Evolutionary conservation across 2,888 invertebrate species (phyloP).

Genomic region (Miltochrista miniata): DNA sequence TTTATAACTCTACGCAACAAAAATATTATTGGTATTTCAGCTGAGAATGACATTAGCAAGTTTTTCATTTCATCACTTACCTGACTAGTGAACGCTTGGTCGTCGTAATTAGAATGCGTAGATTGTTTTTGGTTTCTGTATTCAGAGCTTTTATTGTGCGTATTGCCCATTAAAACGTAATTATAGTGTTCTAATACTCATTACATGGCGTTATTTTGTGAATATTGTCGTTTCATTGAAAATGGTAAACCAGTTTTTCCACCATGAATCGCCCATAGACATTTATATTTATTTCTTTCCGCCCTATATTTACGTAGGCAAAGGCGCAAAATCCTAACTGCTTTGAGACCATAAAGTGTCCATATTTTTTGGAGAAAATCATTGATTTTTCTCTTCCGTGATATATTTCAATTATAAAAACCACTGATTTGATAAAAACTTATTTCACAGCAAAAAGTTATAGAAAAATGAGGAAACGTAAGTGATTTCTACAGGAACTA

Average conservation of each 20-base stretch:
- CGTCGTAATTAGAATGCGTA: constrained; percentile 61
- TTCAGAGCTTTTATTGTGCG: constrained; percentile 63
- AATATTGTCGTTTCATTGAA: constrained; percentile 39
- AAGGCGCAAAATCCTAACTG: too few species aligned
- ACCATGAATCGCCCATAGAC: constrained; percentile 58
- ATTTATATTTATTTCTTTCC: background rate
- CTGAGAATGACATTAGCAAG: constrained; percentile 82
- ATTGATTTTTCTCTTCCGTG: too few species aligned
- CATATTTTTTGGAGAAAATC: too few species aligned
- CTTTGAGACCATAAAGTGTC: too few species aligned
- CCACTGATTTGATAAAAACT: too few species aligned
- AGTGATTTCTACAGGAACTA: too few species aligned
- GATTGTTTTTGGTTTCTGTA: constrained; percentile 60
- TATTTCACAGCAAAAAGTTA: too few species aligned
- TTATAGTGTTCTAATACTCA: constrained; percentile 34
- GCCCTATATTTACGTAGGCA: too few species aligned
- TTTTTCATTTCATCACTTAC: constrained; percentile 73
- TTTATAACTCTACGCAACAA: constrained; percentile 38
- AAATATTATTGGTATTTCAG: constrained; percentile 74
- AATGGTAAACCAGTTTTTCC: constrained; percentile 47
- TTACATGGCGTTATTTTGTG: constrained; percentile 26
- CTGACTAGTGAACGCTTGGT: constrained; percentile 75
- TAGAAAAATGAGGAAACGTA: too few species aligned
- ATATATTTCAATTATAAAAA: too few species aligned
- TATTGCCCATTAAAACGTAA: constrained; percentile 77